Evolutionary conservation across 1,140 invertebrate genomes (phyloP), one percentile per base, ranked within the genome.

Genomic region (Zaprionus ornatus): DNA sequence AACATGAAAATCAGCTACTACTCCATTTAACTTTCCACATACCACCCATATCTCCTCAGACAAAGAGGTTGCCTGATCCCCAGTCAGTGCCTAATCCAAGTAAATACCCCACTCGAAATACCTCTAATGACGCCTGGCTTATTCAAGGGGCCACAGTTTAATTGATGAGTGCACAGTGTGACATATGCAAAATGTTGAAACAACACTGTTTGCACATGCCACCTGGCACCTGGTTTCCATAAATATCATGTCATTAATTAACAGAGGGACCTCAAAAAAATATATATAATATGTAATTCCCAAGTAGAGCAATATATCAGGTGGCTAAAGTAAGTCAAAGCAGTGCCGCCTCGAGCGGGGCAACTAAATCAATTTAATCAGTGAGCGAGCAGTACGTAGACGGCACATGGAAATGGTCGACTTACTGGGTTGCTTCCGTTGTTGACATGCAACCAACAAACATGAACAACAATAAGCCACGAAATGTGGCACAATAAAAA

Each of bases 361-460:
- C 57, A 54, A 59, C 12, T 50, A 32, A 63, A 56, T 65, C 72
- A 80, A 83, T 80, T 88, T 59, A 23, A 50, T 50, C 45, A 50
- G 45, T 50, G 19, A 50, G 45, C 45, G 13, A 12, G 17, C 3
- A 13, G 61, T 67, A 50, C 37, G 13, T 15, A 37, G 17, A 74
- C 74, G 77, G 77, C 75, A 79, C 57, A 66, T 79, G 78, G 74
- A 90, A 88, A 88, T 88, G 65, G 80, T 77, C 71, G 77, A 88
- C 77, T 79, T 81, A 85, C 62, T 79, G 84, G 48, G 65, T 37
- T 73, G 78, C 74, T 90, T 90, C 75, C 84, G 85, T 64, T 84
- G 85, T 90, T 84, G 84, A 88, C 84, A 88, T 82, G 84, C 82
- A 88, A 90, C 67, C 70, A 62, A 60, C 50, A 55, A 73, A 48